Evolutionary conservation across 2,113 vertebrate species (phyloP), one percentile per base, ranked within the genome.

Genomic region (Clarias batrachus): DNA sequence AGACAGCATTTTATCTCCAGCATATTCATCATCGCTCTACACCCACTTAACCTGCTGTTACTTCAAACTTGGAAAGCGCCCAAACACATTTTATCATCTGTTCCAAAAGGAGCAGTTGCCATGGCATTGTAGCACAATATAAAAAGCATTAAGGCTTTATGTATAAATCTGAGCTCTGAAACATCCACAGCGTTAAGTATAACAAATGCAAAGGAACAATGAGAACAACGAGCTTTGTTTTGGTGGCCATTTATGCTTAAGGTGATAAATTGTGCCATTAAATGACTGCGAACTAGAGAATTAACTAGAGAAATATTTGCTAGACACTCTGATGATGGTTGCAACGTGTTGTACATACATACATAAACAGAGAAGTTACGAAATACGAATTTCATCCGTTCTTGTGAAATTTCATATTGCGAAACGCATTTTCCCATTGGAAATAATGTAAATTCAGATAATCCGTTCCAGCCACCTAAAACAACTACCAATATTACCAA

Each of bases 11-110:
- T 78, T 78, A 78, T 59, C 77, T 79, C 27, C 23, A 62, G 79
- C 57, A 81, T 81, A 63, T 63, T 81, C 59, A 81, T 81, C 27
- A 62, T 37, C 9, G 10, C 33, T 21, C 27, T 80, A 19, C 56
- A 80, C 56, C 33, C 57, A 80, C 78, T 81, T 81, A 81, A 81
- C 21, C 30, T 81, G 79, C 59, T 25, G 33, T 41, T 81, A 37
- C 33, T 81, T 63, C 79, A 37, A 41, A 62, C 19, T 48, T 81
- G 37, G 37, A 63, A 62, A 62, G 57, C 10, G 0, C 30, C 30
- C 78, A 81, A 63, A 81, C 78, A 62, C 57, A 13, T 62, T 81
- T 63, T 21, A 60, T 4, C 57, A 13, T 41, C 59, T 14, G 21
- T 62, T 60, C 60, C 12, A 59, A 57, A 30, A 59, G 77, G 25